A percentile compares a stretch with the other conserved stretches of the same genome.
phyloP scores from a whole-genome alignment of 2,888 invertebrate species.

The Dynastes tityus region DNA sequence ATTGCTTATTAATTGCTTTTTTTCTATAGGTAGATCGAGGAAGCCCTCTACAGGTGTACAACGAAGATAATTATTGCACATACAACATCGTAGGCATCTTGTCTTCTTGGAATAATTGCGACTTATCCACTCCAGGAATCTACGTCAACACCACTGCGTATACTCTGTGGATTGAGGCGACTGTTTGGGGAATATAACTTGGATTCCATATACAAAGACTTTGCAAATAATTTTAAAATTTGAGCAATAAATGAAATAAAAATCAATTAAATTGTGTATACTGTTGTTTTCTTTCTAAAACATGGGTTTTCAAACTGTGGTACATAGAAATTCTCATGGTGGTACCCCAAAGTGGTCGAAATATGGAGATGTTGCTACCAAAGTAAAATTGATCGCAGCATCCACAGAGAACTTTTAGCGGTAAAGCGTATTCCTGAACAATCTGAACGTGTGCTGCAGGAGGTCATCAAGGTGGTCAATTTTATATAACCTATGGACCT shows the following conservation, averaged over 20 bases:
- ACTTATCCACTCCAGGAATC: conserved; percentile 65
- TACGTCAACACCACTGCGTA: conserved; percentile 69
- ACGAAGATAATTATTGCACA: conserved; percentile 64
- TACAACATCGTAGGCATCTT: conserved; percentile 70
- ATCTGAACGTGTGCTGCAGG: too few species aligned
- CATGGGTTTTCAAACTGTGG: too few species aligned
- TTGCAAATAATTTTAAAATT: neutral
- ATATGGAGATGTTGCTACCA: too few species aligned
- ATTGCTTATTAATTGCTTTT: neutral
- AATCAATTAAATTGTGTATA: too few species aligned
- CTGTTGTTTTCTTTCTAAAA: too few species aligned
- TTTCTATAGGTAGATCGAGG: conserved; percentile 76
- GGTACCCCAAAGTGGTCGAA: too few species aligned
- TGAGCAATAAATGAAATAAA: neutral
- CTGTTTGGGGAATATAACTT: conserved; percentile 64
- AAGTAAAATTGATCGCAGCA: too few species aligned
- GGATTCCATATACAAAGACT: neutral
- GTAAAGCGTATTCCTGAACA: too few species aligned
- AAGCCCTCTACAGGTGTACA: conserved; percentile 74
- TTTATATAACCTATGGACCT: too few species aligned
- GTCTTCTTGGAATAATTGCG: conserved; percentile 70
- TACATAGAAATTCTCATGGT: too few species aligned
- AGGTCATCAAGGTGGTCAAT: too few species aligned
- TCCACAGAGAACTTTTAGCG: too few species aligned
- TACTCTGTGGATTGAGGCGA: conserved; percentile 70